Conservation (phyloP, 23 tunicate species). For the Phallusia fumigata region DNA sequence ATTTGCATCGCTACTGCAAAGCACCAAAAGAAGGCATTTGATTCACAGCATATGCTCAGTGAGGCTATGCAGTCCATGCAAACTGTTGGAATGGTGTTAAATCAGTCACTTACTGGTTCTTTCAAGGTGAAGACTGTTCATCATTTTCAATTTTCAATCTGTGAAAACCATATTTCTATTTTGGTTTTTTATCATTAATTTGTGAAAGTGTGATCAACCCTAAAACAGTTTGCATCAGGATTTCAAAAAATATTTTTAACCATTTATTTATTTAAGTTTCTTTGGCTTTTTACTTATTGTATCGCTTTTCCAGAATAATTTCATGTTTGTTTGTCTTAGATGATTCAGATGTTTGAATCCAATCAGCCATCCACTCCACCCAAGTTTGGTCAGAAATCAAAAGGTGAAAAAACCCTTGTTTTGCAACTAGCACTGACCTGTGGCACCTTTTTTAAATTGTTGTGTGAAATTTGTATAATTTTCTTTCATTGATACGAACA, state of each 20-base stretch:
- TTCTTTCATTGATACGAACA: too few species aligned
- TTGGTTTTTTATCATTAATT: too few species aligned
- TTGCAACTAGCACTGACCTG: too few species aligned
- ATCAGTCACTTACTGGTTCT: constrained; percentile 9
- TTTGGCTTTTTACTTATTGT: background rate
- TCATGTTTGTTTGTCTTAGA: background rate
- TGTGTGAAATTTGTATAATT: too few species aligned
- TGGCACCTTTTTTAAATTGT: too few species aligned
- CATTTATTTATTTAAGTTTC: background rate
- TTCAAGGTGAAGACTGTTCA: constrained; percentile 6
- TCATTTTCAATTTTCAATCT: too few species aligned
- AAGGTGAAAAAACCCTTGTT: background rate
- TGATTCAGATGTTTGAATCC: constrained; percentile 2
- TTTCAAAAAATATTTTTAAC: too few species aligned
- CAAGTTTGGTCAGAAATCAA: background rate
- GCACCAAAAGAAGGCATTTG: background rate
- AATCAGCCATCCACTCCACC: background rate
- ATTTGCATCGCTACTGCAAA: background rate
- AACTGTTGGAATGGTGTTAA: constrained; percentile 12
- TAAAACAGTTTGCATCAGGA: too few species aligned
- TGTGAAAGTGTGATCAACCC: too few species aligned
- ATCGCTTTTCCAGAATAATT: background rate
- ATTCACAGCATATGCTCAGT: background rate
- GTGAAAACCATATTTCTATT: too few species aligned
- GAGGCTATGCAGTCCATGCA: background rate